Evolutionary conservation across 2,888 invertebrate genomes (phyloP).

Genomic region (Hedya salicella): DNA sequence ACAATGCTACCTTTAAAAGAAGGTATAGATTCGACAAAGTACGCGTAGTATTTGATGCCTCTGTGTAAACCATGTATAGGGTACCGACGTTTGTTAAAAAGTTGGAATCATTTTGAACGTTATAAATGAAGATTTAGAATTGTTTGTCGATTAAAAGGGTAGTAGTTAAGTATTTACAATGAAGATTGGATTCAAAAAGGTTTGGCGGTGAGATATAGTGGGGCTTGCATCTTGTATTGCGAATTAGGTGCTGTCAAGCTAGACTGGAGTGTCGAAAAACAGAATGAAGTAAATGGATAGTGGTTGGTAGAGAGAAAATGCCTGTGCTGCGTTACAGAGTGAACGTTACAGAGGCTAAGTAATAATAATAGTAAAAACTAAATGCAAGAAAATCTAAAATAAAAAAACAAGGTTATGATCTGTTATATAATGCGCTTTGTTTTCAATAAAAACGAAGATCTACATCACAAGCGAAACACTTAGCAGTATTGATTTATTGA

Average conservation of each 20-base stretch:
- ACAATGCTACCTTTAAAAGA: not conserved
- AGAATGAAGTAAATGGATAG: too few relatives aligned
- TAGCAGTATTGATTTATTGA: too few relatives aligned
- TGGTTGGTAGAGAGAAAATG: too few relatives aligned
- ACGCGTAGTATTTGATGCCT: not conserved
- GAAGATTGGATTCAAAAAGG: slow-evolving; percentile 23
- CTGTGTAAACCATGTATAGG: not conserved
- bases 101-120: not conserved
- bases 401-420: too few relatives aligned
- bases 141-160: not conserved
- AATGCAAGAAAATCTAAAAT: too few relatives aligned
- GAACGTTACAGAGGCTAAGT: too few relatives aligned
- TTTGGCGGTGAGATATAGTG: slow-evolving; percentile 11
- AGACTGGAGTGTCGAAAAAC: not conserved
- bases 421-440: too few relatives aligned
- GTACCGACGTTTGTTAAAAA: not conserved
- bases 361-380: too few relatives aligned
- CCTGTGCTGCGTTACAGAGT: too few relatives aligned
- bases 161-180: slow-evolving; percentile 25
- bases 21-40: not conserved
- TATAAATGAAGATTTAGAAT: not conserved
- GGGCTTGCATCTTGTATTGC: slow-evolving; percentile 19
- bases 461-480: too few relatives aligned
- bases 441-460: too few relatives aligned
- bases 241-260: slow-evolving; percentile 7